These are phyloP conservation scores for rat (Rattus norvegicus) DNA, from an alignment of 2,113 vertebrate species.

Conservation along the genomic window DNA sequence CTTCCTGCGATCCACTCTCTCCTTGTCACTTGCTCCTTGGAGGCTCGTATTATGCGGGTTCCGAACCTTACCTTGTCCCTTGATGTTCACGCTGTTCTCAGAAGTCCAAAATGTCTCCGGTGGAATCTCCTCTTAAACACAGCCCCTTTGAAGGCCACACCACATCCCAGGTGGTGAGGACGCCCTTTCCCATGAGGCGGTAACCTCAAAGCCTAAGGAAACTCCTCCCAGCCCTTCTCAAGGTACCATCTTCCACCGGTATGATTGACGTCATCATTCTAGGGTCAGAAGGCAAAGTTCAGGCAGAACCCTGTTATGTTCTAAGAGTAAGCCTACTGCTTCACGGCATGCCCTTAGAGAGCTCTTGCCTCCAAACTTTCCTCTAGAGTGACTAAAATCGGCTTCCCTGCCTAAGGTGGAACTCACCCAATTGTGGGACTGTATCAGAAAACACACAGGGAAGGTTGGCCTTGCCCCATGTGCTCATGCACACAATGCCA, in stretches of 20 bases:
- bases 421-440: background rate
- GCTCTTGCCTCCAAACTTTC: no score
- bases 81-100: background rate
- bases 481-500: background rate
- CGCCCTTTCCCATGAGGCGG: background rate
- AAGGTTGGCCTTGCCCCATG: background rate
- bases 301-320: background rate
- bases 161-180: background rate
- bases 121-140: background rate
- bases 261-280: background rate
- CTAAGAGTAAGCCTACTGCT: background rate
- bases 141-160: fast-evolving
- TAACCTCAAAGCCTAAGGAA: background rate
- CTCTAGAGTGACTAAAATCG: background rate
- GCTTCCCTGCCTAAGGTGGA: background rate
- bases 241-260: no score
- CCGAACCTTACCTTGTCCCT: background rate
- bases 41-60: no score
- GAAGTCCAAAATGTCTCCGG: background rate
- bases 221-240: background rate
- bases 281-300: background rate
- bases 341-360: background rate
- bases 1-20: background rate
- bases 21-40: background rate
- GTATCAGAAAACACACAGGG: background rate